Percentiles rank a stretch among this genome's conserved stretches.
phyloP scores from a whole-genome alignment of 2,113 vertebrate species.

The Kobus ellipsiprymnus region DNA sequence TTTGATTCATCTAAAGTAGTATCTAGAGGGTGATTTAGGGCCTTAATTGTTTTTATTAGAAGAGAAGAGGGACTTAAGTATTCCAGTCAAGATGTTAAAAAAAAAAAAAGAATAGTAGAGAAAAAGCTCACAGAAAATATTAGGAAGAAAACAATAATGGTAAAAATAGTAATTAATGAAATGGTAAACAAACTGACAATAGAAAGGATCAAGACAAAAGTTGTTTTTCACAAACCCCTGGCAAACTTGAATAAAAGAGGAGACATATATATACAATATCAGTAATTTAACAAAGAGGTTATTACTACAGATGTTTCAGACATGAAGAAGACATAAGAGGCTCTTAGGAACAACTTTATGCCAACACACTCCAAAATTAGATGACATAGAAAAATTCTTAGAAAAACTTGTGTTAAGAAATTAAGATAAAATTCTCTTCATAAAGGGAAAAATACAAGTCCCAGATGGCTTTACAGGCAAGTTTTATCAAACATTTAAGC shows the following conservation, averaged over 20 bases:
- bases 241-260: background rate
- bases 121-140: background rate
- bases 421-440: background rate
- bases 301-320: background rate
- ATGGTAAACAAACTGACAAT: background rate
- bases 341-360: background rate
- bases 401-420: background rate
- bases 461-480: background rate
- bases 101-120: background rate
- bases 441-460: background rate
- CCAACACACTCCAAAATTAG: background rate
- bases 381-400: background rate
- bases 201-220: background rate
- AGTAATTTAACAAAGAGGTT: background rate
- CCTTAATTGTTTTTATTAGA: background rate
- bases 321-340: background rate
- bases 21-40: background rate
- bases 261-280: background rate
- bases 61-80: background rate
- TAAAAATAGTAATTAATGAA: background rate
- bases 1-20: background rate
- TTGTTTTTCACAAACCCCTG: background rate
- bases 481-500: background rate
- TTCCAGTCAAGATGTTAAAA: background rate
- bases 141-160: background rate